Base-by-base conservation (phyloP, 2,797 vertebrate species). In the Leucoraja ocellata region DNA sequence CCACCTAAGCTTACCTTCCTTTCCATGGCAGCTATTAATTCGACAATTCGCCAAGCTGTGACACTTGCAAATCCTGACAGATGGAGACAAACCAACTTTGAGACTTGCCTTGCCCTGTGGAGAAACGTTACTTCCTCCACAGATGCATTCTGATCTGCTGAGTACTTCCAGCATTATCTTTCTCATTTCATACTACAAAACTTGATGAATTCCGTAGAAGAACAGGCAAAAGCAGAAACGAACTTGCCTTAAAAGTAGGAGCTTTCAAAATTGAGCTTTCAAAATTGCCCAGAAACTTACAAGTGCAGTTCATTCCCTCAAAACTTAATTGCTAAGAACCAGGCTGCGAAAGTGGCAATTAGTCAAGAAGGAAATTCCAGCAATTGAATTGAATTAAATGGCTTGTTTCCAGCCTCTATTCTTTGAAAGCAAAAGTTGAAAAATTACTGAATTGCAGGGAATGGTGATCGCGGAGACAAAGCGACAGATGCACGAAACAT, bases 391-490 rank as follows among this genome's bases (percentile, higher is more conserved):
- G n/a, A n/a, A 1, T 28, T 6, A 13, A 68, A 65, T 36, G 84
- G n/a, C 14, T n/a, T 16, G 32, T 88, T 88, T 88, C 1, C 36
- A 63, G 18, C 16, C 84, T 84, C 54, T 61, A n/a, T 32, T 36
- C 63, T 68, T 84, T 14, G 1, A 6, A 86, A 32, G 28, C 13
- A 63, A 86, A 63, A 63, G 0, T n/a, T 86, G 46, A 73, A 92
- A 23, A 21, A 58, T 74, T 92, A 71, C 54, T 92, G 28, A 46
- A 76, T 92, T 92, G 7, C 93, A 99, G 99, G 99, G 98, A 93
- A 99, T 99, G 98, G 98, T 99, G 68, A 99, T 99, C 93, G 98
- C 99, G 68, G 98, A 99, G 96, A 99, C 98, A 39, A 99, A 99
- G 95, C 96, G 98, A 10, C 99, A 99, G 95, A 99, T 99, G 98